phyloP scores from a whole-genome alignment of 2,797 vertebrate genomes.

The Triplophysa bombifrons region DNA sequence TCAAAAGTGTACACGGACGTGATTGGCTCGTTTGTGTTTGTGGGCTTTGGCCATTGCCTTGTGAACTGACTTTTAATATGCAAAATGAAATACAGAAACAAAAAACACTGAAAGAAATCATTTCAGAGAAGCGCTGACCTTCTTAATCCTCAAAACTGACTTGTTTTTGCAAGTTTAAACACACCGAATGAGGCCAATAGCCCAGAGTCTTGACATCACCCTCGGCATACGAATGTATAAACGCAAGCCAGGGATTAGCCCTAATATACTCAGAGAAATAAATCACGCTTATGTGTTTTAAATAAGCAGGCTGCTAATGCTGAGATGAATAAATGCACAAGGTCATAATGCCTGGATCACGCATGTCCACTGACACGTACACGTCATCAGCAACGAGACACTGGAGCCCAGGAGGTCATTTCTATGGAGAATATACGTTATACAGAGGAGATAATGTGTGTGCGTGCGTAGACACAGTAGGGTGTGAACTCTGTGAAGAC shows the following conservation, averaged over 20 bases:
- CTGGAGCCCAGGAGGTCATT: conserved; percentile 14
- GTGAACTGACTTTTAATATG: background rate
- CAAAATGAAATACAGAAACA: background rate
- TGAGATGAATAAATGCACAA: conserved; percentile 68
- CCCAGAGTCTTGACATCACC: conserved; percentile 32
- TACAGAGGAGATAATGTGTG: conserved; percentile 8
- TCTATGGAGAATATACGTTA: conserved; percentile 33
- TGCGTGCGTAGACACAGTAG: conserved; percentile 43
- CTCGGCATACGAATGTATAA: conserved; percentile 38
- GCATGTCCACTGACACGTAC: conserved; percentile 22
- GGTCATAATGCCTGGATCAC: conserved; percentile 50
- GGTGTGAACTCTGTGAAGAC: conserved; percentile 5
- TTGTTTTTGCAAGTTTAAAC: conserved; percentile 18
- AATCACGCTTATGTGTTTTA: conserved; percentile 56
- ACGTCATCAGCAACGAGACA: conserved; percentile 16
- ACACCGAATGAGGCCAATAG: conserved; percentile 24
- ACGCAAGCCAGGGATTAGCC: conserved; percentile 59
- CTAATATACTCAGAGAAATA: conserved; percentile 59
- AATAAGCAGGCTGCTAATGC: conserved; percentile 58
- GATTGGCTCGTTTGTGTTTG: conserved; percentile 9
- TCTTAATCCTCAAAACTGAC: background rate
- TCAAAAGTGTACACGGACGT: conserved; percentile 13
- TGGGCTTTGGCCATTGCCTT: conserved; percentile 7
- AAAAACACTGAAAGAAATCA: background rate
- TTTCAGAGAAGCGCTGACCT: background rate